A percentile compares a stretch with the other conserved stretches of the same genome.
Conservation (phyloP, 1,140 invertebrate species). For the Orius insidiosus region DNA sequence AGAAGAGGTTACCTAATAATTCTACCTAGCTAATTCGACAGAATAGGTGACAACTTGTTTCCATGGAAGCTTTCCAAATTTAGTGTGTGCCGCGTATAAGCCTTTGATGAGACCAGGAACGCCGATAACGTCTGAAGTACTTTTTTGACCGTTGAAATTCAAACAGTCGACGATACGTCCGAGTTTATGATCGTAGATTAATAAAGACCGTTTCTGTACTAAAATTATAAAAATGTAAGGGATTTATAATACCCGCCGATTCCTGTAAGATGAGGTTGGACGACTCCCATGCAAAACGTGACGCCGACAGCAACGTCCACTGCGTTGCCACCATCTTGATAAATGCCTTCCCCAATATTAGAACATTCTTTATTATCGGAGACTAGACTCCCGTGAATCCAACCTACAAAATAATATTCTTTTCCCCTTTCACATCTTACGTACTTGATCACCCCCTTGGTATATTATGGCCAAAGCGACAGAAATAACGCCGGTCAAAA, state of each 20-base stretch:
- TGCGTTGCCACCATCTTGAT: slow-evolving; percentile 48
- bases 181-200: slow-evolving; percentile 48
- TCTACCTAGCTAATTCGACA: slow-evolving; percentile 20
- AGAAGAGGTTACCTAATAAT: too few species aligned
- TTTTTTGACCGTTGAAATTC: slow-evolving; percentile 30
- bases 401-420: slow-evolving; percentile 31
- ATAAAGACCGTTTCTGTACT: slow-evolving; percentile 46
- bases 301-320: slow-evolving; percentile 49
- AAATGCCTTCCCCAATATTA: slow-evolving; percentile 42
- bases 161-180: slow-evolving; percentile 30
- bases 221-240: too few species aligned
- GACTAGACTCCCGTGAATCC: slow-evolving; percentile 54
- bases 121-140: slow-evolving; percentile 11
- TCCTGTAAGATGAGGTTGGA: slow-evolving; percentile 46
- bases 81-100: slow-evolving; percentile 33
- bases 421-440: too few species aligned
- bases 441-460: background rate
- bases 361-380: slow-evolving; percentile 54
- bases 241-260: slow-evolving; percentile 46
- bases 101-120: slow-evolving; percentile 27
- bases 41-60: slow-evolving; percentile 20
- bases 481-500: slow-evolving; percentile 12
- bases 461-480: background rate
- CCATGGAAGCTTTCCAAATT: slow-evolving; percentile 47
- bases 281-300: slow-evolving; percentile 46